Conservation (phyloP, 1,140 invertebrate species). For the Zaprionus lachaisei region DNA sequence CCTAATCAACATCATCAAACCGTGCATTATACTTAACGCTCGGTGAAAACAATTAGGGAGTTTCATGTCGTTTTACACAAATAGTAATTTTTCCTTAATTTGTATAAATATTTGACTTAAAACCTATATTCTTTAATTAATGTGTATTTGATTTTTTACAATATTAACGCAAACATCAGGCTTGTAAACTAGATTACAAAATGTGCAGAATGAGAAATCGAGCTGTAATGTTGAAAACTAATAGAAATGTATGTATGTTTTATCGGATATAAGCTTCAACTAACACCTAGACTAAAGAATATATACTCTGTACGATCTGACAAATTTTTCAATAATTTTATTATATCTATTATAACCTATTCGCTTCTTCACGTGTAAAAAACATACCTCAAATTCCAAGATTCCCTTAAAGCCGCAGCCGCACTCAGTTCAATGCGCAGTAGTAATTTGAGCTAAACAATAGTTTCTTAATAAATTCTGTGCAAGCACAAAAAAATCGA, state of each 20-base stretch:
- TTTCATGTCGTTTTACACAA: conserved; percentile 47
- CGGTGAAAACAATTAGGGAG: conserved; percentile 27
- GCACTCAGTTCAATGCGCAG: conserved; percentile 43
- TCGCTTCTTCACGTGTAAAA: conserved; percentile 23
- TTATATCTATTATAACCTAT: conserved; percentile 27
- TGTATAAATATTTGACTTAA: conserved; percentile 49
- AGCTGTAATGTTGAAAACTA: conserved; percentile 29
- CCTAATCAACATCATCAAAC: conserved; percentile 41
- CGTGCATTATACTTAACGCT: conserved; percentile 26
- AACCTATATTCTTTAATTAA: conserved; percentile 51
- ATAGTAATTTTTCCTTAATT: conserved; percentile 23
- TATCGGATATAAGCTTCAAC: conserved; percentile 59
- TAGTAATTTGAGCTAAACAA: conserved; percentile 73
- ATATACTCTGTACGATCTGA: conserved; percentile 57
- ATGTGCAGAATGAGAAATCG: conserved; percentile 49
- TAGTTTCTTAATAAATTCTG: conserved; percentile 59
- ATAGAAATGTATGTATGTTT: conserved; percentile 33
- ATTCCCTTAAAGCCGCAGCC: conserved; percentile 32
- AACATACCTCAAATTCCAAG: conserved; percentile 24
- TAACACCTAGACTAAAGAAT: conserved; percentile 68
- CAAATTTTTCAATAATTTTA: conserved; percentile 25
- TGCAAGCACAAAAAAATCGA: conserved; percentile 36
- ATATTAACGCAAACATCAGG: conserved; percentile 69
- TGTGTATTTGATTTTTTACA: conserved; percentile 68
- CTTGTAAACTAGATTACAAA: conserved; percentile 66